phyloP scores from a whole-genome alignment of 2,888 invertebrate species.

The Drosophila niveifrons region DNA sequence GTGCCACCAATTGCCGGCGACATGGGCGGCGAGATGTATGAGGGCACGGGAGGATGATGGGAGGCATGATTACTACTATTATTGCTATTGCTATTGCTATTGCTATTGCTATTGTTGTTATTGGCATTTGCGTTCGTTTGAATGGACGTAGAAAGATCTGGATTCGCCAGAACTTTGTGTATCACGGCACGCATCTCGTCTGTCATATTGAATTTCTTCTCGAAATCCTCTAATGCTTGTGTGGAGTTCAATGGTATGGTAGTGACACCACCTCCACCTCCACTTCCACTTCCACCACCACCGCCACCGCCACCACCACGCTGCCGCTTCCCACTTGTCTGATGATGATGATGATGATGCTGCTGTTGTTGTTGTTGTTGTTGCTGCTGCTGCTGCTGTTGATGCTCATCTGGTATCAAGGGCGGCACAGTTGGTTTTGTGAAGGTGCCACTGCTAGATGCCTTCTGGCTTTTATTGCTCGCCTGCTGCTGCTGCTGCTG shows the following conservation, averaged over 20 bases:
- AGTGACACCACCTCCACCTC: conserved; percentile 41
- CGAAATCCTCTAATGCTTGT: conserved; percentile 82
- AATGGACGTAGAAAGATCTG: conserved; percentile 84
- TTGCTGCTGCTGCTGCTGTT: conserved; percentile 11
- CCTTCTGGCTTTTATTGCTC: conserved; percentile 19
- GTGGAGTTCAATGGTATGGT: conserved; percentile 81
- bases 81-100: conserved; percentile 8
- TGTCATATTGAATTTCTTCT: conserved; percentile 84
- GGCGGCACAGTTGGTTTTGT: conserved; percentile 72
- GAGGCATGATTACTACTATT: conserved; percentile 19
- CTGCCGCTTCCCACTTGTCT: conserved; percentile 1
- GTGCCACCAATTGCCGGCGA: conserved; percentile 79
- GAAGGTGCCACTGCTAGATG: conserved; percentile 53
- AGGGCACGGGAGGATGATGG: conserved; percentile 66
- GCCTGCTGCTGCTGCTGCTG: background rate
- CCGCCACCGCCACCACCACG: background rate
- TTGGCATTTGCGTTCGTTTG: conserved; percentile 78
- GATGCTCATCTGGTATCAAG: conserved; percentile 53
- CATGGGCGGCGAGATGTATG: conserved; percentile 84
- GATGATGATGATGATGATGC: conserved; percentile 13
- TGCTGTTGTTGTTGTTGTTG: conserved; percentile 24
- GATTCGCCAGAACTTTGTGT: conserved; percentile 84
- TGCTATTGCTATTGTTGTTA: conserved; percentile 5
- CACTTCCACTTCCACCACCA: conserved; percentile 2
- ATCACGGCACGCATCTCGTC: conserved; percentile 85